Evolutionary conservation across 2,113 vertebrate species (phyloP), one percentile per base, ranked within the genome.

Genomic region (Xyliphius kryptos): DNA sequence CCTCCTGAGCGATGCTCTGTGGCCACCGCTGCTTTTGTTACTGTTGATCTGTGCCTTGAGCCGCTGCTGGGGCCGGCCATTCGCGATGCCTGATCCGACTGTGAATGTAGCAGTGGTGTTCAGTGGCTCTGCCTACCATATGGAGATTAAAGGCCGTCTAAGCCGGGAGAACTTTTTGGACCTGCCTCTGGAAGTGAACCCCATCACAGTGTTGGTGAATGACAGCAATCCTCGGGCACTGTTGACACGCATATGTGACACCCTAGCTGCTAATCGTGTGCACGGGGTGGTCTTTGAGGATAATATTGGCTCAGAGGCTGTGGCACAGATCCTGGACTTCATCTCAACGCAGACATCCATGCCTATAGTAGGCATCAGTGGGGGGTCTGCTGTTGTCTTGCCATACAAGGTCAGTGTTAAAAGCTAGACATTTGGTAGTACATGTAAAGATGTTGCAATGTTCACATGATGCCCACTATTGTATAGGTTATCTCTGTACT

Each of bases 321-420:
- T 98, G 77, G 93, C 94, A n/a, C 95, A 98, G 82, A 97, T 99
- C 74, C 85, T 99, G 46, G 96, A 99, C 84, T 99, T 99, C 76
- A 82, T 97, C 79, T 97, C 94, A 43, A 93, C 91, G 17, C 94
- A 97, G 83, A 94, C 93, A 0, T 83, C 90, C 1, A 87, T 92
- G 69, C 96, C 96, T 0, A 88, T 99, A 69, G 86, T 99, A 76
- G 96, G 96, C 78, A 94, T 99, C 85, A 97, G 93, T 0, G 94
- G 96, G 0, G 96, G 96, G 10, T 98, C 96, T 1, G 90, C 96
- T 0, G 91, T 97, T 52, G 95, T 98, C 78, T 88, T 98, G 49
- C 91, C 86, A 1, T 91, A 93, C 3, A 98, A 98, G 96, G 96
- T 98, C 83, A 73, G 75, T 63, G 4, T 44, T 47, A 6, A 16